Percentiles rank a stretch among this genome's conserved stretches.
Conservation (phyloP, 2,797 vertebrate genomes). For the Kryptolebias ocellatus region DNA sequence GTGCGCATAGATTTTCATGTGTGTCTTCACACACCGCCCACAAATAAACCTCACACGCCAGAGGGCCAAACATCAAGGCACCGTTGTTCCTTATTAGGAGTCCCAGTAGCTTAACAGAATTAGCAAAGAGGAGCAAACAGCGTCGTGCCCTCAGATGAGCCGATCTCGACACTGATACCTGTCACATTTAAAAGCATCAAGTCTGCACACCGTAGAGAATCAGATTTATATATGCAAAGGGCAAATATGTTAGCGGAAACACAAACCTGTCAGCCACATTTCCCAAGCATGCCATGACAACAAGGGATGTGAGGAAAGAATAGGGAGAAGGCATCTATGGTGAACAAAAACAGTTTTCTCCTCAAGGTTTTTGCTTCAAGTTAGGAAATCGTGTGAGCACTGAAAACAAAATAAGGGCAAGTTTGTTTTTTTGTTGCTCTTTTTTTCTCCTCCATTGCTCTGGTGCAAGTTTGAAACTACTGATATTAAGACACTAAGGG, state of each 20-base stretch:
- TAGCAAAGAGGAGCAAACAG: slow-evolving; percentile 54
- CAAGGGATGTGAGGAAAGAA: slow-evolving; percentile 22
- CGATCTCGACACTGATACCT: slow-evolving; percentile 67
- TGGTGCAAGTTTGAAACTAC: slow-evolving; percentile 37
- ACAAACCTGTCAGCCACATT: slow-evolving; percentile 57
- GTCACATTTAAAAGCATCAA: slow-evolving; percentile 59
- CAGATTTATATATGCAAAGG: slow-evolving; percentile 60
- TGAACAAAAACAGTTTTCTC: slow-evolving; percentile 39
- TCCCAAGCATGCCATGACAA: slow-evolving; percentile 52
- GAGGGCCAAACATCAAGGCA: slow-evolving; percentile 77
- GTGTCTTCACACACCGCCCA: slow-evolving; percentile 64
- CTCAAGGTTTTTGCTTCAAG: slow-evolving; percentile 32
- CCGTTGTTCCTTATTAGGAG: slow-evolving; percentile 69
- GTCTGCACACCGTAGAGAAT: slow-evolving; percentile 43
- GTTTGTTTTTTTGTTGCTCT: not conserved
- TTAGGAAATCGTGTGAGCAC: slow-evolving; percentile 13
- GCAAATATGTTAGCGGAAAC: slow-evolving; percentile 61
- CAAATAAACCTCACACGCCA: slow-evolving; percentile 70
- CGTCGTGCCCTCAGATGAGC: slow-evolving; percentile 54
- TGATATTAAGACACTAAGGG: slow-evolving; percentile 49
- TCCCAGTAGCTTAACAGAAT: slow-evolving; percentile 71
- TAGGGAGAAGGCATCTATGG: slow-evolving; percentile 3
- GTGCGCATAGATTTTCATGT: slow-evolving; percentile 40
- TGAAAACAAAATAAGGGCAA: slow-evolving; percentile 34
- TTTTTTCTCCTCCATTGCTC: slow-evolving; percentile 7